Conservation (phyloP, 2,888 invertebrate genomes). For the Dryobotodes eremita region DNA sequence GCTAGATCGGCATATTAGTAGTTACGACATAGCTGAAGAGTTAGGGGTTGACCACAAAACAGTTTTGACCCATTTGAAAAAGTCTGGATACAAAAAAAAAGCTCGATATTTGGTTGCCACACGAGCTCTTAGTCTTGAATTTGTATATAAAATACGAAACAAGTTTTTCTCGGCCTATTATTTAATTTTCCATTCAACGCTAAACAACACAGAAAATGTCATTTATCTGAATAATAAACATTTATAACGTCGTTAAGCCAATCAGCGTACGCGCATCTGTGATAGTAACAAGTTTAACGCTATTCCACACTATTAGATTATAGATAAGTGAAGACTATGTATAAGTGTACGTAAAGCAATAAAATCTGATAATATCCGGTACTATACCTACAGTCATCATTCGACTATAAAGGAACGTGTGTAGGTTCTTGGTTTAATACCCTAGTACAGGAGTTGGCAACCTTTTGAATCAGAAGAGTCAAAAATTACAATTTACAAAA, state of each 20-base stretch:
- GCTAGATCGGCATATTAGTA: no score
- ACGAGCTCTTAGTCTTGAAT: no score
- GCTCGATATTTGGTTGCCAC: no score
- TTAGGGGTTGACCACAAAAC: no score
- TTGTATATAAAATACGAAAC: no score
- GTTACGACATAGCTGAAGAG: no score
- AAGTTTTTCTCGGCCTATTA: not conserved
- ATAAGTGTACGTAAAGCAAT: slow-evolving; percentile 20
- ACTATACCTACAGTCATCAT: slow-evolving; percentile 18
- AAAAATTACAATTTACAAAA: no score
- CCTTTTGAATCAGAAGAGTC: no score
- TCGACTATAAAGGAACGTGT: not conserved
- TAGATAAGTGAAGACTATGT: slow-evolving; percentile 5
- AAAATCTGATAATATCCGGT: slow-evolving; percentile 7
- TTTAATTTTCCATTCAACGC: slow-evolving; percentile 3
- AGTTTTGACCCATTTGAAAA: no score
- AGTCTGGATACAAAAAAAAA: no score
- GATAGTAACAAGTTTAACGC: slow-evolving; percentile 13
- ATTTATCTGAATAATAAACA: slow-evolving; percentile 36
- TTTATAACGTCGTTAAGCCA: slow-evolving; percentile 21
- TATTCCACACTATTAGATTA: slow-evolving; percentile 16
- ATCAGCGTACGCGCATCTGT: slow-evolving; percentile 26
- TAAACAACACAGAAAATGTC: slow-evolving; percentile 13
- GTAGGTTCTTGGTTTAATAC: slow-evolving; percentile 12
- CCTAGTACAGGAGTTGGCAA: no score